A percentile compares a stretch with the other conserved stretches of the same genome.
Conservation (phyloP, 2,888 invertebrate species). For the Halictus ligatus region DNA sequence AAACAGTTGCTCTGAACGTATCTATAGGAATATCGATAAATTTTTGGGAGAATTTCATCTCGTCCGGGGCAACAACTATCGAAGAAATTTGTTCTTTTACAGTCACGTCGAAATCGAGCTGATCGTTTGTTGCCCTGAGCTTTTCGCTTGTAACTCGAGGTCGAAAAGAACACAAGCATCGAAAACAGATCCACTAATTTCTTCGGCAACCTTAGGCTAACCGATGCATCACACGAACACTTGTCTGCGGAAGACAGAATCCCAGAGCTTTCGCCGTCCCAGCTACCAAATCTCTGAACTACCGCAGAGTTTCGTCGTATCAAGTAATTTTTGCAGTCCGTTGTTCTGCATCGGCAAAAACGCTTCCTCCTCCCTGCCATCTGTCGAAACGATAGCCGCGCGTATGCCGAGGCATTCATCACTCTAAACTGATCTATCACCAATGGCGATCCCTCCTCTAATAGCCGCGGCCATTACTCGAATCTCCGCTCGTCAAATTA, state of each 20-base stretch:
- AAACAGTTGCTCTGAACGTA: too few species aligned
- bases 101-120: too few species aligned
- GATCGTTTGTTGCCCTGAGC: too few species aligned
- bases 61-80: too few species aligned
- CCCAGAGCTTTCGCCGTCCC: neutral
- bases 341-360: neutral
- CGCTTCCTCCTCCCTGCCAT: neutral
- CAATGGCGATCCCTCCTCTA: neutral
- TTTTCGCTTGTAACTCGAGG: too few species aligned
- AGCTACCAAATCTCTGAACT: neutral
- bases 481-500: constrained; percentile 29
- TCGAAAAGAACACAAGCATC: too few species aligned
- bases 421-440: constrained; percentile 19
- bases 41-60: too few species aligned
- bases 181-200: too few species aligned
- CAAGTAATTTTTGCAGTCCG: neutral
- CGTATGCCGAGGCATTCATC: constrained; percentile 7
- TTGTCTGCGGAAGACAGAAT: neutral
- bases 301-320: neutral
- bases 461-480: neutral
- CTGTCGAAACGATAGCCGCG: neutral
- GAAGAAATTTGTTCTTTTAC: too few species aligned
- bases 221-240: too few species aligned
- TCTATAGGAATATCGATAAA: too few species aligned
- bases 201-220: neutral